A percentile compares a stretch with the other conserved stretches of the same genome.
Evolutionary conservation across 1,140 invertebrate genomes (phyloP).

Genomic region (Nephotettix cincticeps): DNA sequence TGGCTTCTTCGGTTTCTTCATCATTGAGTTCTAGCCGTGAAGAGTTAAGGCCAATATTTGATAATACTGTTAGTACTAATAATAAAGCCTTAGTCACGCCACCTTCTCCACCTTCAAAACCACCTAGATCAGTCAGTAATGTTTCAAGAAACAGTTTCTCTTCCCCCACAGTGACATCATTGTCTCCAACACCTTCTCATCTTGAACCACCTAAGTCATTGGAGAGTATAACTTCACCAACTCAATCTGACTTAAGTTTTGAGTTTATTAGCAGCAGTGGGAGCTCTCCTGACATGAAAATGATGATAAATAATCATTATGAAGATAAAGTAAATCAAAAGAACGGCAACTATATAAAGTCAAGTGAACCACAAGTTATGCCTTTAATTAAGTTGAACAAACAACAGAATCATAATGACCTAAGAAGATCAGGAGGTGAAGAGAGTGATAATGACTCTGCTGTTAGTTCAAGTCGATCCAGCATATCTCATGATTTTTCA

Average conservation of each 20-base stretch:
- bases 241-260: conserved; percentile 55
- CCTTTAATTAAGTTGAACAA: conserved; percentile 31
- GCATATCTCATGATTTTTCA: conserved; percentile 67
- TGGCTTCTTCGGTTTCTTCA: conserved; percentile 39
- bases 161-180: background rate
- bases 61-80: conserved; percentile 14
- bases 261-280: conserved; percentile 51
- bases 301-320: conserved; percentile 10
- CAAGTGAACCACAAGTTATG: conserved; percentile 27
- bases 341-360: conserved; percentile 9
- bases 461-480: conserved; percentile 72
- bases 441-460: conserved; percentile 86
- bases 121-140: background rate
- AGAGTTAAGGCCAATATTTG: conserved; percentile 37
- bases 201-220: conserved; percentile 52
- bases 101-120: conserved; percentile 3
- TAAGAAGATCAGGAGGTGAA: conserved; percentile 50
- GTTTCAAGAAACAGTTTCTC: background rate
- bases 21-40: conserved; percentile 41
- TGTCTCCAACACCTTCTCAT: conserved; percentile 2
- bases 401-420: conserved; percentile 31
- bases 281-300: conserved; percentile 38
- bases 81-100: background rate
- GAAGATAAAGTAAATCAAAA: conserved; percentile 19
- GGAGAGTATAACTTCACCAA: conserved; percentile 61